Percentiles rank a stretch among this genome's conserved stretches.
phyloP scores from a whole-genome alignment of 2,797 vertebrate genomes.

The Myioborus miniatus region DNA sequence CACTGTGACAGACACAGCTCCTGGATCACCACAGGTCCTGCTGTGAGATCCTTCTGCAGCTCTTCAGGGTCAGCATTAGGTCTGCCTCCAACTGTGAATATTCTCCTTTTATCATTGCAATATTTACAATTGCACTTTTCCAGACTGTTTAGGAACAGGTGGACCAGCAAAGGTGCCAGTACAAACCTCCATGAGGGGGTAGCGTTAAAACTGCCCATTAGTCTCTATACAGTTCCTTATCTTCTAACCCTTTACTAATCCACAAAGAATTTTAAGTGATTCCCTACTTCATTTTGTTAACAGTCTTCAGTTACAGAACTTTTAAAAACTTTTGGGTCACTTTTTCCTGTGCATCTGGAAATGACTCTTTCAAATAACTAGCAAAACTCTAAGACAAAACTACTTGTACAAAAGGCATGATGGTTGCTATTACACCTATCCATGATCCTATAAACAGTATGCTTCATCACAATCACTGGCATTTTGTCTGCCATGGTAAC shows the following conservation, averaged over 20 bases:
- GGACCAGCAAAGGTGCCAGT: background rate
- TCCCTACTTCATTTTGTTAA: background rate
- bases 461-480: background rate
- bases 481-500: background rate
- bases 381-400: background rate
- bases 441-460: background rate
- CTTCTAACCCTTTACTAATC: background rate
- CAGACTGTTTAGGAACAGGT: background rate
- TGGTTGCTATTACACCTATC: background rate
- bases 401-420: background rate
- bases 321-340: background rate
- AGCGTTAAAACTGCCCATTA: background rate
- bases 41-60: conserved; percentile 27
- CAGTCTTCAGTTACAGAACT: background rate
- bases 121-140: background rate
- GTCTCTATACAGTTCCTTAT: background rate
- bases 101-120: background rate
- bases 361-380: background rate
- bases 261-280: background rate
- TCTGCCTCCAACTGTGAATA: background rate
- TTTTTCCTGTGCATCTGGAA: background rate
- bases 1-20: background rate
- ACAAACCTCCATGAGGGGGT: background rate
- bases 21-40: conserved; percentile 2
- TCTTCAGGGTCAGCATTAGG: conserved; percentile 15